These are phyloP conservation scores for Recurvirostra avosetta DNA, from an alignment of 2,113 vertebrate genomes.

Conservation along the genomic window DNA sequence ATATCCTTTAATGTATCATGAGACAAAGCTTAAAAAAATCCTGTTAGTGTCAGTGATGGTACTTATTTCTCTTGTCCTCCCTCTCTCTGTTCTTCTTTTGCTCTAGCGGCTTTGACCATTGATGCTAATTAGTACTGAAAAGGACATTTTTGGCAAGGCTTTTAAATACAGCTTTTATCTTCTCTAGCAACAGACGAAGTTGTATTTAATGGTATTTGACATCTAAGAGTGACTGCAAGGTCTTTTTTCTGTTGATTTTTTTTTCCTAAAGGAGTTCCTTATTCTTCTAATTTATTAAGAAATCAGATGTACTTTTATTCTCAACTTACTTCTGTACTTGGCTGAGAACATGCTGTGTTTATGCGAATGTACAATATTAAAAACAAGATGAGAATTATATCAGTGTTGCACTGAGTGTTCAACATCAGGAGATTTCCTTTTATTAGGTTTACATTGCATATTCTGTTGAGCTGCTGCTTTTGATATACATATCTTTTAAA, in stretches of 20 bases:
- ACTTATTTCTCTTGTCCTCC: slow-evolving; percentile 50
- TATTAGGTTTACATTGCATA: neutral
- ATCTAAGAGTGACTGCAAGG: slow-evolving; percentile 59
- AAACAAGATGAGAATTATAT: neutral
- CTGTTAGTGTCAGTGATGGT: slow-evolving; percentile 51
- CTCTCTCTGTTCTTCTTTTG: slow-evolving; percentile 40
- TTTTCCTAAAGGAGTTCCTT: neutral
- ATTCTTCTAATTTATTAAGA: neutral
- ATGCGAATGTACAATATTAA: neutral
- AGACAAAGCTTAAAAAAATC: slow-evolving; percentile 47
- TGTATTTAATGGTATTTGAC: slow-evolving; percentile 58
- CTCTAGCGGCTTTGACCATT: slow-evolving; percentile 63
- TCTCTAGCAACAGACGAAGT: slow-evolving; percentile 52
- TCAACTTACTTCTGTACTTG: neutral
- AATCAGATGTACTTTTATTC: neutral
- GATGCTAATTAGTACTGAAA: slow-evolving; percentile 79
- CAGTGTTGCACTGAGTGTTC: neutral
- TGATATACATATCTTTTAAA: neutral
- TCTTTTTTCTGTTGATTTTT: neutral
- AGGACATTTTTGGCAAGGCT: slow-evolving; percentile 75
- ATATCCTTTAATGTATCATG: slow-evolving; percentile 51
- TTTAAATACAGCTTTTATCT: slow-evolving; percentile 74
- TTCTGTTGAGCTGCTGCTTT: neutral
- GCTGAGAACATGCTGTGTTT: neutral
- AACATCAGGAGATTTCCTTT: neutral